Percentiles rank a stretch among this genome's conserved stretches.
Evolutionary conservation across 2,888 invertebrate species (phyloP).

Genomic region (Lucinisca nassula): DNA sequence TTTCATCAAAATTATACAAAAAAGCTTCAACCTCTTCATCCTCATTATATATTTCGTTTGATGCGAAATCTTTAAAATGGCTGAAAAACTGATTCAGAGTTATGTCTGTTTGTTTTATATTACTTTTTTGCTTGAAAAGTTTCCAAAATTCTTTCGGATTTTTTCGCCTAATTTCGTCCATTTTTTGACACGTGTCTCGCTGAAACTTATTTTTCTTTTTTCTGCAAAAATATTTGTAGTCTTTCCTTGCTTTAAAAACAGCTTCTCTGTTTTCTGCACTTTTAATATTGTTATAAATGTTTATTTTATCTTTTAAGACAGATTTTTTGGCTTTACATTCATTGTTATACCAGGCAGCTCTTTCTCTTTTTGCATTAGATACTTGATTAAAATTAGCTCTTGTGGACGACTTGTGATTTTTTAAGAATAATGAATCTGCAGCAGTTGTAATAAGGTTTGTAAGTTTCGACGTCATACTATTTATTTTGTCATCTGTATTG

Average conservation of each 20-base stretch:
- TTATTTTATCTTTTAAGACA: neutral
- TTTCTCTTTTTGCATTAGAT: neutral
- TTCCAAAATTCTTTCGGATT: conserved; percentile 24
- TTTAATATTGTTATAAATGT: neutral
- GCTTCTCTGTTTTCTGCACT: neutral
- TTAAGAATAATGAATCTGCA: neutral
- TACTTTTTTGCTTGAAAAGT: neutral
- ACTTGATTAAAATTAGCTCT: neutral
- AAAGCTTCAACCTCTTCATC: neutral
- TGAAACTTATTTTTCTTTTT: neutral
- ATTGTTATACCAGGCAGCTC: conserved; percentile 17
- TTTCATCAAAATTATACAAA: neutral
- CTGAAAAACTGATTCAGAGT: neutral
- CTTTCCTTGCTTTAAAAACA: neutral
- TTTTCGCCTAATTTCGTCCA: conserved; percentile 9
- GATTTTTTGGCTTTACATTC: conserved; percentile 10
- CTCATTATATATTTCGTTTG: neutral
- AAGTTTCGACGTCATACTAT: neutral
- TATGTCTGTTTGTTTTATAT: neutral
- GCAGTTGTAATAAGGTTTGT: neutral
- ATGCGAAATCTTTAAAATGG: neutral
- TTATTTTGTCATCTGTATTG: neutral
- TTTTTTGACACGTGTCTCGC: neutral
- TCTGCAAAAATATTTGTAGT: conserved; percentile 5
- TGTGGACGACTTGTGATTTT: neutral